Conservation (phyloP, 1,140 invertebrate genomes). For the Oedothorax gibbosus region DNA sequence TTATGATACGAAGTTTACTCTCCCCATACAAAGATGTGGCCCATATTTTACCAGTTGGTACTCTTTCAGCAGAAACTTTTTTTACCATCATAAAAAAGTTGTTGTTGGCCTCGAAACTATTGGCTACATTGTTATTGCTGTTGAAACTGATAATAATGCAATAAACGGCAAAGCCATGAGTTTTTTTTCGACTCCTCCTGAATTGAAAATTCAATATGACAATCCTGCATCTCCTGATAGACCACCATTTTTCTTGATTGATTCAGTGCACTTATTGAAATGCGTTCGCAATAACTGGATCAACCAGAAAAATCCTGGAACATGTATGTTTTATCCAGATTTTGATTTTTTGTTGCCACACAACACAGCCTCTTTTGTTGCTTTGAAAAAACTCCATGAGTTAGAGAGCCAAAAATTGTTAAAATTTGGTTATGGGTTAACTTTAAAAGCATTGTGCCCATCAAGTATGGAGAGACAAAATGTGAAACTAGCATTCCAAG, state of each 20-base stretch:
- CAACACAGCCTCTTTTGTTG: conserved; percentile 1
- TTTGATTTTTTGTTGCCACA: neutral
- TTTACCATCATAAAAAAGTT: neutral
- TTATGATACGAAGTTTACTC: neutral
- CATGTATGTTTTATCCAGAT: conserved; percentile 12
- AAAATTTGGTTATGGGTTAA: too few relatives aligned
- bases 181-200: neutral
- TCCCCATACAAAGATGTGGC: neutral
- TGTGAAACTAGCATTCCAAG: too few relatives aligned
- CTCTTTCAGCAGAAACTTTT: neutral
- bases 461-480: too few relatives aligned
- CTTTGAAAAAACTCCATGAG: conserved; percentile 13
- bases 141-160: neutral
- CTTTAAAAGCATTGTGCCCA: too few relatives aligned
- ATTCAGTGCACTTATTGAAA: neutral
- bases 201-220: neutral
- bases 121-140: neutral
- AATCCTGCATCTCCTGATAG: neutral
- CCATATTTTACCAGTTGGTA: neutral
- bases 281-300: neutral
- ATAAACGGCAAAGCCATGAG: neutral
- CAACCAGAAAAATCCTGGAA: neutral
- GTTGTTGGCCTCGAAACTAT: neutral
- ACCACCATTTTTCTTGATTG: neutral
- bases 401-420: too few relatives aligned